Base-by-base conservation (phyloP, 1,140 invertebrate species). In the Meteorus sp. region DNA sequence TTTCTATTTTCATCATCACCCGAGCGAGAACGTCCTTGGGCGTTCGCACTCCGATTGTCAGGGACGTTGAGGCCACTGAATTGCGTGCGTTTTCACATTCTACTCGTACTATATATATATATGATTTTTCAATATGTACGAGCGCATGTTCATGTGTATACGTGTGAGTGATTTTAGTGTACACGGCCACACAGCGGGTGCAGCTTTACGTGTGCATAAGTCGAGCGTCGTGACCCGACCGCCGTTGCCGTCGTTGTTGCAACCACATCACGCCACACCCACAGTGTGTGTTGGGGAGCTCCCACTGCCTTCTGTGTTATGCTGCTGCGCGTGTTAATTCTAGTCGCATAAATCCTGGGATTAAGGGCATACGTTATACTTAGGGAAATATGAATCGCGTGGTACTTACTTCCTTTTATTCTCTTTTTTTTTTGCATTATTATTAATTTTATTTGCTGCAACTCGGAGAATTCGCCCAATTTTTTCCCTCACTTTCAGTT, bases 301-400 rank as follows among this genome's bases (percentile, higher is more conserved):
- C 11, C 23, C 43, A 15, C 17, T 39, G 35, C 35, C 35, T 39
- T 39, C 35, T 39, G 17, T 39, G 17, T 39, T 15, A n/a, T 39
- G 13, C 17, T 5, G 13, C 35, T n/a, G 63, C 55, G 63, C 66
- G 62, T 66, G 70, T 72, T 73, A 73, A 73, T 73, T 73, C 70
- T 67, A 65, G 65, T 70, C 70, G 70, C 65, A 72, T 73, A 73
- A 73, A 73, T 73, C 71, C 61, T 33, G 22, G 70, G 71, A 72
- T 73, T 73, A 73, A 73, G 68, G 64, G 71, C 70, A 73, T 73
- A 72, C 68, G 71, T 73, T 73, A 69, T 73, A 69, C 71, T 73
- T 73, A 73, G 70, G 68, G 70, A 73, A 73, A 73, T 72, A 61
- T 55, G 64, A 67, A 59, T 71, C 52, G 52, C 41, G 55, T 37